Evolutionary conservation across 2,888 invertebrate genomes (phyloP).

Genomic region (Eurois occulta): DNA sequence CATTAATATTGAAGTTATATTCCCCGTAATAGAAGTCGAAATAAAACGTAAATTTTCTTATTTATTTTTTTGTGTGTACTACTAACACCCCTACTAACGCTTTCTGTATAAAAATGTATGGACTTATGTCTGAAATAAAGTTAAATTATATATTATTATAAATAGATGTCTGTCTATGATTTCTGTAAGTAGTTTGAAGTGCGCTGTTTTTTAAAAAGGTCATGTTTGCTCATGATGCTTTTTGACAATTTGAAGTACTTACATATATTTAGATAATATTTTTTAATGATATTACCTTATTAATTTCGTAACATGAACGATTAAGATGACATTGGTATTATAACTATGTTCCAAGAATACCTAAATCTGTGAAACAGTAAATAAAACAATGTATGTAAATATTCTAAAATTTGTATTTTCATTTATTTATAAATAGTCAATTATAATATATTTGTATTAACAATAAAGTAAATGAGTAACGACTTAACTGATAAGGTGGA

Average conservation of each 20-base stretch:
- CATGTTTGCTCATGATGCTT: background rate
- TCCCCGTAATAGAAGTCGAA: background rate
- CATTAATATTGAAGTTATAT: background rate
- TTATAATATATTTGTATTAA: conserved; percentile 85
- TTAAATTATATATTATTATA: too few relatives aligned
- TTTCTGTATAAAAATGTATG: too few relatives aligned
- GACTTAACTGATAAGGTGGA: conserved; percentile 82
- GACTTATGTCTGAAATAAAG: too few relatives aligned
- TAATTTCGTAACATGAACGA: background rate
- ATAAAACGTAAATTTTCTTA: too few relatives aligned
- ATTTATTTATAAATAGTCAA: conserved; percentile 89
- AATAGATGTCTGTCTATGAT: too few relatives aligned
- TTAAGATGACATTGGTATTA: background rate
- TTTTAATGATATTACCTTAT: background rate
- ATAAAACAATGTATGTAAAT: conserved; percentile 65
- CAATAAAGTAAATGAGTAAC: conserved; percentile 88
- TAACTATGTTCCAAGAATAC: background rate
- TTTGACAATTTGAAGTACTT: background rate
- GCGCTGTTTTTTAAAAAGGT: background rate
- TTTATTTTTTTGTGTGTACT: too few relatives aligned
- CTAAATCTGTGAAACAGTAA: conserved; percentile 39
- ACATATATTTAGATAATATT: background rate
- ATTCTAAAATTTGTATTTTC: conserved; percentile 87
- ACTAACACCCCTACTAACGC: too few relatives aligned
- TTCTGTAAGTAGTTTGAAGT: background rate